Percentiles rank a stretch among this genome's conserved stretches.
These are phyloP conservation scores for Gymnocypris eckloni DNA, from an alignment of 2,797 vertebrate genomes.

Conservation along the genomic window DNA sequence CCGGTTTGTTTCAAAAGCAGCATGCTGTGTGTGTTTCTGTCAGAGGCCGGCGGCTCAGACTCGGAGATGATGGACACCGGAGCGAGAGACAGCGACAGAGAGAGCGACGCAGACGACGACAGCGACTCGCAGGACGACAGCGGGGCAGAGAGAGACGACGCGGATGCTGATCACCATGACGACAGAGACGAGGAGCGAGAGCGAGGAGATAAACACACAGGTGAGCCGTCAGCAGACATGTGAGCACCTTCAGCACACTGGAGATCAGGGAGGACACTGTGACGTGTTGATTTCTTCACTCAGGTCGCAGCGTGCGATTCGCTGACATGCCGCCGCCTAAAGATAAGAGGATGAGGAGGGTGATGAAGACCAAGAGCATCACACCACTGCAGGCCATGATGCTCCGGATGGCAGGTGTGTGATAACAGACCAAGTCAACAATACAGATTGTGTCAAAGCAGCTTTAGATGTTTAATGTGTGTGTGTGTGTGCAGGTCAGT, in stretches of 20 bases:
- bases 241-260: no score
- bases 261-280: background rate
- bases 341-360: conserved; percentile 84
- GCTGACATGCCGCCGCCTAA: conserved; percentile 87
- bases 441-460: no score
- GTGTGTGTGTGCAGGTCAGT: conserved; percentile 84
- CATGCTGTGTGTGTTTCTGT: background rate
- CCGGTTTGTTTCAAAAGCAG: background rate
- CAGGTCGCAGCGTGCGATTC: conserved; percentile 93
- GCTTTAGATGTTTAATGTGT: background rate
- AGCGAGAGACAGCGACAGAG: conserved; percentile 80
- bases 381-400: conserved; percentile 99
- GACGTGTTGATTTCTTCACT: background rate
- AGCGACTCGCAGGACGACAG: conserved; percentile 92
- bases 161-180: conserved; percentile 74
- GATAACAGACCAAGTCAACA: background rate
- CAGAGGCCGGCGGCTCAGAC: conserved; percentile 55
- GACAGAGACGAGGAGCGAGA: conserved; percentile 76
- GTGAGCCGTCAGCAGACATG: conserved; percentile 56
- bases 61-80: conserved; percentile 70
- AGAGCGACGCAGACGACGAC: conserved; percentile 87
- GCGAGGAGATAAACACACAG: conserved; percentile 62
- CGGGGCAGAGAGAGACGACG: conserved; percentile 77
- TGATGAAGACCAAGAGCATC: conserved; percentile 94
- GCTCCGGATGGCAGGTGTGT: conserved; percentile 95